Base-by-base conservation (phyloP, 2,888 invertebrate species). In the Tryphoninae sp. region DNA sequence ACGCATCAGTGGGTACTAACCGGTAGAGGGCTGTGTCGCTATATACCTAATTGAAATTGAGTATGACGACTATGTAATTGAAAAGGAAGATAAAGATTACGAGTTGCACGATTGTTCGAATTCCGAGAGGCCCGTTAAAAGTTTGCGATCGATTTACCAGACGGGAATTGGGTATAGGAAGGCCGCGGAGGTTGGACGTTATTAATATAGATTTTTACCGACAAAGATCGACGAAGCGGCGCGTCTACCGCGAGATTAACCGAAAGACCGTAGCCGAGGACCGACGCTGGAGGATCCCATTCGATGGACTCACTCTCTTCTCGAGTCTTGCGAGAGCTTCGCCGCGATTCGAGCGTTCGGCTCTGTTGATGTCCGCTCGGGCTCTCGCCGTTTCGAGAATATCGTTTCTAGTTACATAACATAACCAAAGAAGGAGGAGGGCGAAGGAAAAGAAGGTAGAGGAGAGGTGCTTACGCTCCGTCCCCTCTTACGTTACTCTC, bases 371-470 rank as follows among this genome's bases (percentile, higher is more conserved):
- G 58, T 69, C 78, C 58, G 68, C 45, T 64, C 53, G 23, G 23
- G 61, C 65, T 64, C 73, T 77, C 59, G 62, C 58, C n/a, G 59
- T 69, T 59, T 42, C 59, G 51, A 64, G 64, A 74, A 71, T 69
- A 33, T 33, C 59, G 49, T 69, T 74, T 26, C 33, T 26, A 16
- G 69, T 81, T 78, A 75, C 69, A 68, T 81, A 78, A 78, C 42
- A 64, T 42, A 9, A 45, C 62, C 51, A 53, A 55, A 69, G 69
- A 23, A 33, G 75, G 22, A 40, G 65, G 64, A 73, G 69, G 49
- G 40, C 22, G 68, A 40, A 64, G 69, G 23, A 13, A 55, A 64
- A 64, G 23, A 13, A 55, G 71, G 61, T 11, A 23, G 80, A 55
- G 67, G 68, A n/a, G 72, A 59, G 51, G 62, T 68, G 51, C 59